phyloP scores from a whole-genome alignment of 2,888 invertebrate species.

The Opisthograptis luteolata region DNA sequence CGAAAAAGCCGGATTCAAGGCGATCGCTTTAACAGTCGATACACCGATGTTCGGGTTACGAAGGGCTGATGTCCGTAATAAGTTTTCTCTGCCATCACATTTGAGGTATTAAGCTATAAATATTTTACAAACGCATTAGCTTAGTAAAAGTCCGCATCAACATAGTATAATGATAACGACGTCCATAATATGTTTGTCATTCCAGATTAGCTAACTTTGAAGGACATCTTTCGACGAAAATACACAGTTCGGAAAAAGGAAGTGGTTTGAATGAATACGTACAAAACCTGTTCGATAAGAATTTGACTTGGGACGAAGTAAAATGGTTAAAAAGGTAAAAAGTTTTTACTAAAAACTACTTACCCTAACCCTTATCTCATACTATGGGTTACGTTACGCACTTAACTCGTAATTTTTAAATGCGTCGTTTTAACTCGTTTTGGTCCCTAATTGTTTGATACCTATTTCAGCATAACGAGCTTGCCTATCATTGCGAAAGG shows the following conservation, averaged over 20 bases:
- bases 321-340: constrained; percentile 91
- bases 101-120: constrained; percentile 82
- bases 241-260: constrained; percentile 78
- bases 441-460: neutral
- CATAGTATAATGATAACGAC: neutral
- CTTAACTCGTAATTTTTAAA: too few relatives aligned
- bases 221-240: constrained; percentile 78
- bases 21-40: constrained; percentile 94
- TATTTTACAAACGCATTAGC: too few relatives aligned
- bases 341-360: neutral
- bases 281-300: constrained; percentile 89
- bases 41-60: constrained; percentile 94
- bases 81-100: constrained; percentile 92
- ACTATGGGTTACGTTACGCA: too few relatives aligned
- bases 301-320: constrained; percentile 94
- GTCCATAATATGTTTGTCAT: constrained; percentile 19
- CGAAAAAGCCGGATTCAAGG: constrained; percentile 93
- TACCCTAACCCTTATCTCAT: neutral
- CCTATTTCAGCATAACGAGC: constrained; percentile 84
- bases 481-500: constrained; percentile 95
- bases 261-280: constrained; percentile 93
- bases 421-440: too few relatives aligned
- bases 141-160: too few relatives aligned
- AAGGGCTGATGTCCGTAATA: constrained; percentile 92
- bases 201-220: constrained; percentile 92